Conservation (phyloP, 2,888 invertebrate genomes). For the Parnassius orleans region DNA sequence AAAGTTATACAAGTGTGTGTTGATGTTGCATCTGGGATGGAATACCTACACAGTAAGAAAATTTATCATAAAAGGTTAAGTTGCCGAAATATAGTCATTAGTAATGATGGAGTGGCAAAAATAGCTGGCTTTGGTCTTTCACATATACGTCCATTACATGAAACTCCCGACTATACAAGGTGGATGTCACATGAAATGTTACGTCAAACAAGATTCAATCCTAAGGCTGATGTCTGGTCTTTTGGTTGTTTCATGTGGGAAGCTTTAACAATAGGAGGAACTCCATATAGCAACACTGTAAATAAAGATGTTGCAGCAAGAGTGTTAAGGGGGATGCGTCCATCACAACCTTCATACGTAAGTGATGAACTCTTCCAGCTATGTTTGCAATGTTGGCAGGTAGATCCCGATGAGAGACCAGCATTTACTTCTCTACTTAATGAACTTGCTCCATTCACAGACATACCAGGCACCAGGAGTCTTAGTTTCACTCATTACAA, state of each 20-base stretch:
- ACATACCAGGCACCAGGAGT: constrained; percentile 55
- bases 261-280: constrained; percentile 88
- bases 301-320: constrained; percentile 85
- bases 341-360: constrained; percentile 87
- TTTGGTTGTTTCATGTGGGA: constrained; percentile 93
- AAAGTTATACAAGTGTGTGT: constrained; percentile 83
- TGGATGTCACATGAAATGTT: constrained; percentile 91
- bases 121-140: constrained; percentile 88
- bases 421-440: constrained; percentile 83
- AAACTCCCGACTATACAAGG: constrained; percentile 87
- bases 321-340: constrained; percentile 85
- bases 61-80: constrained; percentile 88
- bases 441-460: constrained; percentile 60
- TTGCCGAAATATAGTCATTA: constrained; percentile 86
- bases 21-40: constrained; percentile 87
- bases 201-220: constrained; percentile 84
- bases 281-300: constrained; percentile 86
- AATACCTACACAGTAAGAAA: constrained; percentile 84
- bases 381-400: constrained; percentile 91
- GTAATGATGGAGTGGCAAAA: constrained; percentile 84
- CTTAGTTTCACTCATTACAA: constrained; percentile 73
- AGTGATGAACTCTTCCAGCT: constrained; percentile 90
- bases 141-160: constrained; percentile 81
- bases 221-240: constrained; percentile 91
- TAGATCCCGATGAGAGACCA: constrained; percentile 90